Evolutionary conservation across 2,888 invertebrate species (phyloP), one percentile per base, ranked within the genome.

Genomic region (Cephus rjabovi): DNA sequence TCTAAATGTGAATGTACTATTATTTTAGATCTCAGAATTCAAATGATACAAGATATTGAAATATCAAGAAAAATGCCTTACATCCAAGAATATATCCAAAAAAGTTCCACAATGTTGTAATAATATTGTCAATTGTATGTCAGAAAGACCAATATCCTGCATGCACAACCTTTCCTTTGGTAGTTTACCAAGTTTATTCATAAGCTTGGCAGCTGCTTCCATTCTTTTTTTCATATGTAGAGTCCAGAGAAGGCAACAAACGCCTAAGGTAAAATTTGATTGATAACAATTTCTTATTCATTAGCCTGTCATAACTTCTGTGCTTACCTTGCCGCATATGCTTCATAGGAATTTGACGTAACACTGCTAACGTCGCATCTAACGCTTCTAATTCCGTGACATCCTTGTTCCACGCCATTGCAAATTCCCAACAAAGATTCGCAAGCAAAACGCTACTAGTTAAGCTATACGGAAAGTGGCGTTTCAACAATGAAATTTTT

Each of bases 391-490:
- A 92, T 81, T 94, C 93, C 73, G 95, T 93, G 80, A 95, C 93
- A 83, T 96, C 94, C 90, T 96, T 96, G 88, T 96, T 96, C 98
- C 98, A 98, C 76, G 94, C 94, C 83, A 96, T 94, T 77, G 97
- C 95, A 89, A 96, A 97, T 90, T 98, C 98, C 98, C 98, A 98
- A 83, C 96, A 95, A 94, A 98, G 95, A 89, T 98, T 97, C 23
- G 96, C 95, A 75, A 98, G 93, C 70, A 98, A 92, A 69, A 96
- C 95, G 86, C 96, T 95, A 0, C 96, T 94, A 78, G 95, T 94
- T 77, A 98, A 93, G 90, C 98, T 98, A 84, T 96, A 95, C 0
- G 98, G 98, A 90, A 98, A 98, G 87, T 97, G 96, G 73, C 94
- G 93, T 75, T 95, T 94, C 79, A 97, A 91, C 34, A 95, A 73